Base-by-base conservation (phyloP, 1,140 invertebrate species). In the Dinothrombium tinctorium region DNA sequence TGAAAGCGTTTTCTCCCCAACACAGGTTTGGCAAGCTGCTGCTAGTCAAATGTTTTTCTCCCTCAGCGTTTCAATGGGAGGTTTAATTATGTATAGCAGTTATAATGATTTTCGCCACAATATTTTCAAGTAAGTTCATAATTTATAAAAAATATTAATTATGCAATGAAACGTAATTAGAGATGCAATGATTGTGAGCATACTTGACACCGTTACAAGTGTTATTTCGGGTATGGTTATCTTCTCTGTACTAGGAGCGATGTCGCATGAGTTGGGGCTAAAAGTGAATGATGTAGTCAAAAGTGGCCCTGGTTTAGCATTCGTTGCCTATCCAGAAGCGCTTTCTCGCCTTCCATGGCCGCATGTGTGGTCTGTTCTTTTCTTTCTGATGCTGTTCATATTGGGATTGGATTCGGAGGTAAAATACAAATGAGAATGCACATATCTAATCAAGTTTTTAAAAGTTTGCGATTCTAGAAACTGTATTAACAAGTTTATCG, bases 401-500 rank as follows among this genome's bases (percentile, higher is more conserved):
- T 47, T 63, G 8, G 61, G 60, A 2, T 38, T 63, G 11, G 79
- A 79, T 2, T 76, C 74, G 40, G 68, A 54, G 42, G 50, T 54
- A 44, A 43, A 33, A 33, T 6, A 33, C 17, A 33, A 33, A 8
- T 33, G 17, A 6, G 17, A 19, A 33, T 14, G 33, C 17, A 33
- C 8, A 33, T 14, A 33, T 11, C 14, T 28, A 28, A 28, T 14
- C 33, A 33, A 33, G 7, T 8, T 14, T 33, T 33, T 38, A 38
- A 43, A 53, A 73, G 67, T 79, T 80, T 55, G 76, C 75, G 0
- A 56, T 79, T 0, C 69, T 79, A 68, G 76, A 80, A 57, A 79
- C 75, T 12, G 72, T 80, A 0, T 71, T 75, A 11, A 80, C 76
- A 2, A 74, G 74, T 44, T 71, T 80, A 46, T 65, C 76, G 40